Base-by-base conservation (phyloP, 2,888 invertebrate genomes). In the Pyrochroa serraticornis region DNA sequence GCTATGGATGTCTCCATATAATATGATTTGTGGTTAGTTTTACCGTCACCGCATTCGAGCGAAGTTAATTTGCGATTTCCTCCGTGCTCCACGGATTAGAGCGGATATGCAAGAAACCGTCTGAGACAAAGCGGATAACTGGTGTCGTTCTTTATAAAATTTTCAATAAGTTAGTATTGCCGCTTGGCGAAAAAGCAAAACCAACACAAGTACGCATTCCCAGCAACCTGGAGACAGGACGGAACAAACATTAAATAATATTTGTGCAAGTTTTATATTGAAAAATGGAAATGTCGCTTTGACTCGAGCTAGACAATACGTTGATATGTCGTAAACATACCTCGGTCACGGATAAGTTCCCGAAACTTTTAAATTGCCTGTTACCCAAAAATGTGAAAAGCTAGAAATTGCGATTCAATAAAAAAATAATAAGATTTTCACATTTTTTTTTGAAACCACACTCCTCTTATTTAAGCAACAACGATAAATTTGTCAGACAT, bases 401-500 rank as follows among this genome's bases (percentile, higher is more conserved):
- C 22, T 5, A 2, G 22, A 22, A 22, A 2, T 22, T 22, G 3
- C 22, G 22, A 5, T n/a, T n/a, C n/a, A n/a, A n/a, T n/a, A n/a
- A n/a, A n/a, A n/a, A n/a, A n/a, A n/a, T n/a, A n/a, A n/a, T n/a
- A 22, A 22, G 22, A 2, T 22, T 22, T 22, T 53, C 52, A 60
- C 60, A 60, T 60, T 63, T 63, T 54, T 49, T 50, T 49, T 48
- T 50, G 58, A 59, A 54, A 52, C 60, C 55, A 22, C 22, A 5
- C 5, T 5, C 3, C 22, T 22, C 22, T 22, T 22, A 22, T 5
- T 22, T 22, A 22, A 2, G 22, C 22, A 22, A 22, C 56, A 58
- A 60, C 55, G 62, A 65, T 65, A 64, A 65, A 67, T 67, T 65
- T 58, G 60, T 64, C 67, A 54, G 61, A 63, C 60, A 61, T 32